Base-by-base conservation (phyloP, 2,797 vertebrate genomes). In the Fratercula arctica region DNA sequence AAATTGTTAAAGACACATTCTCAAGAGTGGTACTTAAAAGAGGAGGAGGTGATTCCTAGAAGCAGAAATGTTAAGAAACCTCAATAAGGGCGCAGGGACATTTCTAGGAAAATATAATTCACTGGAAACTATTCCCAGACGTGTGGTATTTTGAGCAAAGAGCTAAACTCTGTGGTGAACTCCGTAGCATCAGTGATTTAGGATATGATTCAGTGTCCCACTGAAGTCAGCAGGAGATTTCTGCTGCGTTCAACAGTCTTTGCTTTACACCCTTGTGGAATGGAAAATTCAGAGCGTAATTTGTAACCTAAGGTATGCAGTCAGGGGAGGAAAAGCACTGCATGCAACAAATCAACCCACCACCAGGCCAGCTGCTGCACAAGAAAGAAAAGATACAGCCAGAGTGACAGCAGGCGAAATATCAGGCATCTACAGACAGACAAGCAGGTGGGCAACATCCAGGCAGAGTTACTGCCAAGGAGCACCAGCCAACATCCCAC, bases 331-430 rank as follows among this genome's bases (percentile, higher is more conserved):
- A 82, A 94, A 95, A 80, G 25, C 68, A 45, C 68, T 74, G 53
- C 69, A 39, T 75, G 69, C 43, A 94, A 76, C 85, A 92, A 89
- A 94, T 89, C 87, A 97, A 73, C 59, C 50, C 8, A 0, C 82
- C 89, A 78, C 25, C 39, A 87, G 68, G 85, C 85, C 96, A 96
- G 90, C 82, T 94, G 93, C 82, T 13, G 15, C 54, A 85, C 79
- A 79, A 43, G 70, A 39, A 29, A 78, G 45, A 68, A 75, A 39
- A 33, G 26, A 43, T n/a, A 46, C 3, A 94, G 79, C 46, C 92
- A 84, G 59, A 51, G 69, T 60, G 89, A 87, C 89, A 95, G 93
- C 94, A 96, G 88, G 89, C 0, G 0, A 85, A 85, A 87, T 67
- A 87, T 54, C 78, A 73, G 75, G 61, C 72, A 45, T 85, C 68